Evolutionary conservation across 1,140 invertebrate species (phyloP), one percentile per base, ranked within the genome.

Genomic region (Ostrea edulis): DNA sequence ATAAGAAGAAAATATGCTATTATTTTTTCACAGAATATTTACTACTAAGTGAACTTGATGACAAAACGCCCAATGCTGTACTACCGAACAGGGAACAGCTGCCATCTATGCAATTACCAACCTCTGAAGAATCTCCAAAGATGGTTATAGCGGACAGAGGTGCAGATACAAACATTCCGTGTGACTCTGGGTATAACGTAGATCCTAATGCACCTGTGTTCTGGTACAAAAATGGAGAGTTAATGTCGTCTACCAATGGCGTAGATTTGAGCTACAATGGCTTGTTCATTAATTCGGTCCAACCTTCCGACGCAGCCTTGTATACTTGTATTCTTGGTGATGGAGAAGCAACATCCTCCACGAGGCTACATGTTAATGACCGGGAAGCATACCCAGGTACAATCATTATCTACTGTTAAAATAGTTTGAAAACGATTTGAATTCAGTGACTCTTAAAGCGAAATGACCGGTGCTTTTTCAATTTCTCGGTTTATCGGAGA

Each of bases 241-340:
- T 77, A 0, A 29, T 77, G 9, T 12, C 68, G 11, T 17, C 11
- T 2, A 12, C 25, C 7, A 22, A 8, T 29, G 14, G 68, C 35
- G 11, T 77, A 12, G 29, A 77, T 8, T 12, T 77, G 14, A 12
- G 55, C 2, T 11, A 22, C 22, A 25, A 77, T 22, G 68, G 29
- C 5, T 11, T 77, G 22, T 29, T 77, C 9, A 14, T 71, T 25
- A 71, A 9, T 9, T 8, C 25, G 14, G 22, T 25, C 25, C 14
- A 11, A 25, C 68, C 3, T 7, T 44, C 68, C 25, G 68, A 77
- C 14, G 25, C 68, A 9, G 68, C 68, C 2, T 77, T 77, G 8
- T 77, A 44, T 25, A 77, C 68, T 14, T 77, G 68, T 77, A 25
- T 77, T 77, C 12, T 77, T 8, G 68, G 68, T 14, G 68, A 77